Evolutionary conservation across 1,140 invertebrate genomes (phyloP), one percentile per base, ranked within the genome.

Genomic region (Spodoptera litura): DNA sequence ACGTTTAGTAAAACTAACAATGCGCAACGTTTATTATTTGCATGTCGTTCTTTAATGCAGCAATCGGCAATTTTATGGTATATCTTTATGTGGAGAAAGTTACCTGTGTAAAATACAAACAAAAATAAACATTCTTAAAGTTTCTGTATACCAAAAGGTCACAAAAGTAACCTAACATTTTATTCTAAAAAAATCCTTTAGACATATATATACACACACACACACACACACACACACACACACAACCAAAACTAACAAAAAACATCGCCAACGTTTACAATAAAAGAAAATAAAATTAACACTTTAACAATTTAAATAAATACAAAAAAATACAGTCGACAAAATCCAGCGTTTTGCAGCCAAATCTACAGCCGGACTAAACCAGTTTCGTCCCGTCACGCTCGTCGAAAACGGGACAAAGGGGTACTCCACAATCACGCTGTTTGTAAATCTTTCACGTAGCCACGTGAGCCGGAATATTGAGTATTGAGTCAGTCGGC

Each of bases 401-500:
- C 75, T 58, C 73, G 74, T 64, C 68, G 76, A 80, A 81, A 81
- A 75, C 78, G 79, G 78, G 75, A 85, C 78, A 80, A 87, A 85
- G 80, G 80, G 83, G 75, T 76, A 78, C 83, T 81, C 75, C 78
- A 83, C 85, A 88, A 88, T 88, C 85, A 82, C 83, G 81, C 77
- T 75, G 87, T 88, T 88, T 84, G 83, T 83, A 87, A 87, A 85
- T 88, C 83, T 81, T 84, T 83, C 87, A 88, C 85, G 87, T 88
- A 81, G 80, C 72, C 82, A 82, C 80, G 81, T 86, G 82, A 81
- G 82, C 56, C 27, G 74, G 81, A 84, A 86, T 85, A 86, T 87
- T 87, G 86, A 86, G 86, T 83, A 86, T 85, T 83, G 82, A 77
- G 74, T 62, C 75, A 75, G 78, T 53, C 70, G 59, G n/a, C 78